Percentiles rank a stretch among this genome's conserved stretches.
Evolutionary conservation across 2,113 vertebrate species (phyloP).

Genomic region (Hemichromis elongatus): DNA sequence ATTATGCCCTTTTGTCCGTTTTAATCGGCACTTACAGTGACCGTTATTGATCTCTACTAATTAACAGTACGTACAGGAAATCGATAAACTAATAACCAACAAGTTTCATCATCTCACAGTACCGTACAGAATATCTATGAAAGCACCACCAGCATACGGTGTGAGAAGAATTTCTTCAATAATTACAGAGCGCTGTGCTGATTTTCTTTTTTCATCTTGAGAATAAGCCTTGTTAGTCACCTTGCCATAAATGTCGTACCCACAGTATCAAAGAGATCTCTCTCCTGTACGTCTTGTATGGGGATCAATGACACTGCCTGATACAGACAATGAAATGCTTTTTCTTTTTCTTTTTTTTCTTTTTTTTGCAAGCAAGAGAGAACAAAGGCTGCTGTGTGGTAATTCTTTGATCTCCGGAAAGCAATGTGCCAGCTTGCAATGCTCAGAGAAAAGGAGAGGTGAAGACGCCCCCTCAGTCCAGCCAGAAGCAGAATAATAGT

Average conservation of each 20-base stretch:
- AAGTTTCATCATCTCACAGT: background rate
- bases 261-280: background rate
- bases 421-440: slow-evolving; percentile 22
- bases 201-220: background rate
- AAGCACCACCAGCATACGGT: background rate
- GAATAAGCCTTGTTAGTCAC: background rate
- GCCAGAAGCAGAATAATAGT: background rate
- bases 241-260: background rate
- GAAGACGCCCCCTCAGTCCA: background rate
- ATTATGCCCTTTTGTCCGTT: background rate
- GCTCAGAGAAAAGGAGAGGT: background rate
- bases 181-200: background rate
- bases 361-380: background rate
- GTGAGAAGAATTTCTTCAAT: background rate
- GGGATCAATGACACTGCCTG: slow-evolving; percentile 20
- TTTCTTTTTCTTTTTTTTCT: background rate
- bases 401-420: slow-evolving; percentile 49
- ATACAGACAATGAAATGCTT: slow-evolving; percentile 20
- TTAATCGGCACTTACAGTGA: background rate
- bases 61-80: background rate
- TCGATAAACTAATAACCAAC: background rate
- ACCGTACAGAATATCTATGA: background rate
- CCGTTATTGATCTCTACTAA: background rate
- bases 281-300: background rate
- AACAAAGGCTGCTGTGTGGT: slow-evolving; percentile 15